Evolutionary conservation across 2,888 invertebrate genomes (phyloP).

Genomic region (Magallana nippona): DNA sequence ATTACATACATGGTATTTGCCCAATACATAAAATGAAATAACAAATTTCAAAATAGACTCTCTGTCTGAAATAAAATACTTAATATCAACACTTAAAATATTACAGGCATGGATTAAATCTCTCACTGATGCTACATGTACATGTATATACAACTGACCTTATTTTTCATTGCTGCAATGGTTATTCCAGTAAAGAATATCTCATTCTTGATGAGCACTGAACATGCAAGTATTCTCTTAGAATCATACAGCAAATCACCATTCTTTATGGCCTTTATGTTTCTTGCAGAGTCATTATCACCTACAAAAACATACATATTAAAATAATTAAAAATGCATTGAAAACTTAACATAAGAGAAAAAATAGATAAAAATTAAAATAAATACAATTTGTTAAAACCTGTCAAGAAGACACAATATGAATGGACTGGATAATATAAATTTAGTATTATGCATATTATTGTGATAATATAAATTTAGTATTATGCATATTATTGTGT

Average conservation of each 20-base stretch:
- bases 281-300: not conserved
- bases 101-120: not conserved
- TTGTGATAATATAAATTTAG: not conserved
- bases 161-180: slow-evolving; percentile 32
- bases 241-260: not conserved
- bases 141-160: not conserved
- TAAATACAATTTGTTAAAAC: not conserved
- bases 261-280: slow-evolving; percentile 27
- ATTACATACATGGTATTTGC: too few species aligned
- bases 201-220: not conserved
- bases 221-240: not conserved
- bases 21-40: not conserved
- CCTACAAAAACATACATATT: not conserved
- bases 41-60: not conserved
- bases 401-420: not conserved
- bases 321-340: not conserved
- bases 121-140: too few species aligned
- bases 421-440: not conserved
- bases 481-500: not conserved
- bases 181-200: slow-evolving; percentile 27
- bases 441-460: not conserved
- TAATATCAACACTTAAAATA: not conserved
- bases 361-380: not conserved
- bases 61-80: too few species aligned
- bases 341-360: not conserved